These are phyloP conservation scores for Leptinotarsa haldemani DNA, from an alignment of 2,888 invertebrate species.

Conservation along the genomic window DNA sequence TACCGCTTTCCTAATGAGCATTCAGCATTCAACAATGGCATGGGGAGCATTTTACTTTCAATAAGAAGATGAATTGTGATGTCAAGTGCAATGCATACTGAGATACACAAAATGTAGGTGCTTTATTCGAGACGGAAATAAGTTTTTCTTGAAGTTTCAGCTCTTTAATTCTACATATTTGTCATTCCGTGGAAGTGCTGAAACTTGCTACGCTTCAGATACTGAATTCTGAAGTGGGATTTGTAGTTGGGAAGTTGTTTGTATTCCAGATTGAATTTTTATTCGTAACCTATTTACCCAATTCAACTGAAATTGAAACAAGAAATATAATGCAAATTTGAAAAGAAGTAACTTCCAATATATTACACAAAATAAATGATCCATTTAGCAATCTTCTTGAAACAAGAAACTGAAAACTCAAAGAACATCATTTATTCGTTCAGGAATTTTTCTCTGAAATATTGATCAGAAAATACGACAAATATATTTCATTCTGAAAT, in stretches of 20 bases:
- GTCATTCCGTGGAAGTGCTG: conserved; percentile 24
- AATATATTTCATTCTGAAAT: too few relatives aligned
- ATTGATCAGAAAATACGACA: too few relatives aligned
- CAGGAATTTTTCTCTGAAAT: too few relatives aligned
- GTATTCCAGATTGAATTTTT: background rate
- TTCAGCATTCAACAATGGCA: background rate
- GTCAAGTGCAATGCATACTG: conserved; percentile 34
- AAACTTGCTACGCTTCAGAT: conserved; percentile 22
- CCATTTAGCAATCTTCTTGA: too few relatives aligned
- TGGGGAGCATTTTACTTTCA: conserved; percentile 20
- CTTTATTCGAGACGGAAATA: conserved; percentile 27
- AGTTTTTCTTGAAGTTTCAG: conserved; percentile 34
- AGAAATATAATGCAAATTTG: too few relatives aligned
- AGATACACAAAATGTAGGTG: conserved; percentile 34
- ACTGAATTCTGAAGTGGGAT: conserved; percentile 31
- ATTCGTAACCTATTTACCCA: background rate
- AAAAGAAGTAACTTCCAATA: too few relatives aligned
- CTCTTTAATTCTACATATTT: conserved; percentile 34
- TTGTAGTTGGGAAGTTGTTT: conserved; percentile 20
- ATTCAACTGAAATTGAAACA: background rate
- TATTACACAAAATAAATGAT: too few relatives aligned
- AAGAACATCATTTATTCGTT: too few relatives aligned
- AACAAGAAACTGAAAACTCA: too few relatives aligned
- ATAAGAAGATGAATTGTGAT: conserved; percentile 27
- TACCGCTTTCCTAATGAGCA: background rate